Conservation (phyloP, 2,797 vertebrate species). For the Valencia hispanica region DNA sequence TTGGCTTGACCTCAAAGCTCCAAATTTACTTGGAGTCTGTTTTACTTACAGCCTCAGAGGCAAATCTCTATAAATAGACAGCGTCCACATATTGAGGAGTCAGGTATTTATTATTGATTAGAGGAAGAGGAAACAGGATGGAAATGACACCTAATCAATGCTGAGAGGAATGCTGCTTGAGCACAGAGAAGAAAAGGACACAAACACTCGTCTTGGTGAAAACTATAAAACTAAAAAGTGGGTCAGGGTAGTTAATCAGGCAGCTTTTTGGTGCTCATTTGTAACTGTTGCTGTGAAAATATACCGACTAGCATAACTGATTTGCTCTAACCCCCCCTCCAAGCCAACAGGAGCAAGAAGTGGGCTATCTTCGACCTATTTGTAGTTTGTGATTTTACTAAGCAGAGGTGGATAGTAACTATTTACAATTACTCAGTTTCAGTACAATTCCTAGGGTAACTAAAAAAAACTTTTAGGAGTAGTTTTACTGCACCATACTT, state of each 20-base stretch:
- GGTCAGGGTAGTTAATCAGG: conserved; percentile 55
- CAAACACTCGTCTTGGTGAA: conserved; percentile 23
- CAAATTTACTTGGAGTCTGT: conserved; percentile 40
- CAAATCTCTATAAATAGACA: conserved; percentile 53
- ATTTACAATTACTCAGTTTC: neutral
- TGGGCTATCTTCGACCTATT: conserved; percentile 6
- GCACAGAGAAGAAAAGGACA: conserved; percentile 37
- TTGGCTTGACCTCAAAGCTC: conserved; percentile 27
- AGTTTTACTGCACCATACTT: neutral
- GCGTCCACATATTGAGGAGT: conserved; percentile 50
- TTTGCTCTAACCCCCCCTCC: conserved; percentile 14
- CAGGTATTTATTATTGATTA: conserved; percentile 61
- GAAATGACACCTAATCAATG: conserved; percentile 74
- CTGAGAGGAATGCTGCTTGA: conserved; percentile 52
- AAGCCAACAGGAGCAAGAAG: conserved; percentile 4
- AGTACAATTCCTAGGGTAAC: neutral
- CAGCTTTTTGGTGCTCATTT: conserved; percentile 40
- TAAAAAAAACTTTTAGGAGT: neutral
- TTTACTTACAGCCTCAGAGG: conserved; percentile 27
- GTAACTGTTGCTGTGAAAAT: conserved; percentile 43
- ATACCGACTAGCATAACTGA: conserved; percentile 30
- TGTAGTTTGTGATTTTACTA: conserved; percentile 9
- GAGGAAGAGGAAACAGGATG: conserved; percentile 53
- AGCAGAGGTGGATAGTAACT: neutral
- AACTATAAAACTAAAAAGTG: conserved; percentile 42